Evolutionary conservation across 2,888 invertebrate genomes (phyloP).

Genomic region (Hoplodrina blanda): DNA sequence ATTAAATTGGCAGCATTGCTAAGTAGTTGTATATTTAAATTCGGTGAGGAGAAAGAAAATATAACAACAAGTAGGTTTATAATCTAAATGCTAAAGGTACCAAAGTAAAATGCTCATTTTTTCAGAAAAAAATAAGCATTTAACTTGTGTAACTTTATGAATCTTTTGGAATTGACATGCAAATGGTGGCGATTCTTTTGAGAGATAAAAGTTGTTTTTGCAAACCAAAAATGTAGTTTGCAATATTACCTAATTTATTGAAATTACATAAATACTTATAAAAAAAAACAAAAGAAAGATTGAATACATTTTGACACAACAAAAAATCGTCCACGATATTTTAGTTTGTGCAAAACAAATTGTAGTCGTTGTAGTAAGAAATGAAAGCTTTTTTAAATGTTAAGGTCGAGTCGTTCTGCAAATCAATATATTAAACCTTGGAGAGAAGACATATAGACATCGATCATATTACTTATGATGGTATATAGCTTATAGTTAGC

Average conservation of each 20-base stretch:
- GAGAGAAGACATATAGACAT: background rate
- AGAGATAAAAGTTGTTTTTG: background rate
- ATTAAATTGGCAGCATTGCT: too few relatives aligned
- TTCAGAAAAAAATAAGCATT: too few relatives aligned
- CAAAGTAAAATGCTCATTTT: too few relatives aligned
- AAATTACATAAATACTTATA: background rate
- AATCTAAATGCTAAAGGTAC: background rate
- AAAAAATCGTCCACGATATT: background rate
- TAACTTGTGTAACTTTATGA: conserved; percentile 1
- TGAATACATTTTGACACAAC: background rate
- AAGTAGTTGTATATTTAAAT: background rate
- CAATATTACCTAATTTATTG: background rate
- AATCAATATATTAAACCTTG: conserved; percentile 3
- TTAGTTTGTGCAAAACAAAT: background rate
- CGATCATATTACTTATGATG: background rate
- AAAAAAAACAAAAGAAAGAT: background rate
- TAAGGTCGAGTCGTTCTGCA: background rate
- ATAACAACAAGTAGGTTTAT: background rate
- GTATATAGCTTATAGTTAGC: background rate
- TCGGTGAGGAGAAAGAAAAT: background rate
- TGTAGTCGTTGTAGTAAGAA: background rate
- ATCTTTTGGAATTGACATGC: conserved; percentile 7
- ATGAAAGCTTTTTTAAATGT: background rate
- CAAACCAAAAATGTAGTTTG: background rate
- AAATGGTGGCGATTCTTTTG: conserved; percentile 7